Evolutionary conservation across 2,113 vertebrate genomes (phyloP).

Genomic region (Callocephalon fimbriatum): DNA sequence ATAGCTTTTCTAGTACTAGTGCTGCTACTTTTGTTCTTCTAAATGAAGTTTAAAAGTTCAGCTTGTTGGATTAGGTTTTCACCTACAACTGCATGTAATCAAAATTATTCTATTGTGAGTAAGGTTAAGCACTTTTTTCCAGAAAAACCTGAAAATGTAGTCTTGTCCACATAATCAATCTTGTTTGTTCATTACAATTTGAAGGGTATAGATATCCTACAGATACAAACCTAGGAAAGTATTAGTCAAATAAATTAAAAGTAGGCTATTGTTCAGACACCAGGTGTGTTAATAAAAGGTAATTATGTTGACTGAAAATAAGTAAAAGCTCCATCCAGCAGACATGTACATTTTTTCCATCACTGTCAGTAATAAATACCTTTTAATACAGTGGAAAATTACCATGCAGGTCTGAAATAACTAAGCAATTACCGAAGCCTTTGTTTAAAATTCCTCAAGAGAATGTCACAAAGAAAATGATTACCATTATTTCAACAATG

Average conservation of each 20-base stretch:
- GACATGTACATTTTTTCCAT: conserved; percentile 18
- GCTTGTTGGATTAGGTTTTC: background rate
- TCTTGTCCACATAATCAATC: background rate
- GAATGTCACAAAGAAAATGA: conserved; percentile 69
- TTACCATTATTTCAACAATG: conserved; percentile 65
- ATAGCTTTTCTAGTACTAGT: background rate
- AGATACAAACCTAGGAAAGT: conserved; percentile 36
- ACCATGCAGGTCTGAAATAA: conserved; percentile 72
- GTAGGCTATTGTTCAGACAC: conserved; percentile 62
- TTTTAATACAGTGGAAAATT: conserved; percentile 78
- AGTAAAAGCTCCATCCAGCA: conserved; percentile 55
- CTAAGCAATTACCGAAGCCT: conserved; percentile 69
- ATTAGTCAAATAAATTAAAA: conserved; percentile 37
- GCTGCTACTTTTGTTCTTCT: background rate
- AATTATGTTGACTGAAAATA: conserved; percentile 77
- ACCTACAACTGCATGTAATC: background rate
- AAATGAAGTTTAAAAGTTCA: background rate
- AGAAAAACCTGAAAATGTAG: rapidly evolving
- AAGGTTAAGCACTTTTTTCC: background rate
- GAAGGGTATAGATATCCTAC: background rate
- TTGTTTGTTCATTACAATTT: conserved; percentile 10
- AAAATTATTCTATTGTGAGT: background rate
- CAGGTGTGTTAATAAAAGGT: conserved; percentile 64
- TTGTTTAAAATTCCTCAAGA: conserved; percentile 75
- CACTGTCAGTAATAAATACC: conserved; percentile 53